These are phyloP conservation scores for Paguma larvata DNA, from an alignment of 2,797 vertebrate genomes.

Conservation along the genomic window DNA sequence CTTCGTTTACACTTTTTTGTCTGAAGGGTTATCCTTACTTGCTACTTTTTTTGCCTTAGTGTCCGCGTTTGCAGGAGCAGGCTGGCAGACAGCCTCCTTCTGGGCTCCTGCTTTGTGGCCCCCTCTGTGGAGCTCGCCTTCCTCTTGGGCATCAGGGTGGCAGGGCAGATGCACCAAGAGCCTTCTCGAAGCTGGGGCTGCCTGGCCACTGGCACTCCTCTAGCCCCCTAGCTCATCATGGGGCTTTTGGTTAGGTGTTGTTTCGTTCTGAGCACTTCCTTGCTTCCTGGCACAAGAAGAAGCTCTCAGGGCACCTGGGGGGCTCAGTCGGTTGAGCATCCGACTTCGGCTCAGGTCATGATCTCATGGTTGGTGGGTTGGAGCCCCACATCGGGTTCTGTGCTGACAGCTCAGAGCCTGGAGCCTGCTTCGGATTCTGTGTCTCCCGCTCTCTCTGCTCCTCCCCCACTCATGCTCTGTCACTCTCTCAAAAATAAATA, in stretches of 20 bases:
- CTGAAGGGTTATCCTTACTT: background rate
- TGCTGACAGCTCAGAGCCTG: too few species aligned
- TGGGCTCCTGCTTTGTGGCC: background rate
- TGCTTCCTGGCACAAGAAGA: background rate
- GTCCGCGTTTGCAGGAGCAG: background rate
- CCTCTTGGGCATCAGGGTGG: background rate
- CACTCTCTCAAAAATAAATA: too few species aligned
- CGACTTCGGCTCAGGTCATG: too few species aligned
- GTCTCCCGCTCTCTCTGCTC: too few species aligned
- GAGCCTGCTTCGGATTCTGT: too few species aligned
- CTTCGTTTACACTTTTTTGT: background rate
- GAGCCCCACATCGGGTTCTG: too few species aligned
- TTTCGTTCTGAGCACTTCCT: background rate
- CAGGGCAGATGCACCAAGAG: background rate
- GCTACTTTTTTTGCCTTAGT: background rate
- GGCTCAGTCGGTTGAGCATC: too few species aligned
- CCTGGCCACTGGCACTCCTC: background rate
- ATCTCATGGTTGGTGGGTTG: too few species aligned
- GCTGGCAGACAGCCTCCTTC: background rate
- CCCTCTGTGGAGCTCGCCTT: background rate
- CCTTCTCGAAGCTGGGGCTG: background rate
- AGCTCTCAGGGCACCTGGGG: too few species aligned
- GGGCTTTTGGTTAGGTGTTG: background rate
- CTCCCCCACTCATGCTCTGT: too few species aligned
- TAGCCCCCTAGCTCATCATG: background rate